Base-by-base conservation (phyloP, 2,113 vertebrate genomes). In the Synchiropus splendidus region DNA sequence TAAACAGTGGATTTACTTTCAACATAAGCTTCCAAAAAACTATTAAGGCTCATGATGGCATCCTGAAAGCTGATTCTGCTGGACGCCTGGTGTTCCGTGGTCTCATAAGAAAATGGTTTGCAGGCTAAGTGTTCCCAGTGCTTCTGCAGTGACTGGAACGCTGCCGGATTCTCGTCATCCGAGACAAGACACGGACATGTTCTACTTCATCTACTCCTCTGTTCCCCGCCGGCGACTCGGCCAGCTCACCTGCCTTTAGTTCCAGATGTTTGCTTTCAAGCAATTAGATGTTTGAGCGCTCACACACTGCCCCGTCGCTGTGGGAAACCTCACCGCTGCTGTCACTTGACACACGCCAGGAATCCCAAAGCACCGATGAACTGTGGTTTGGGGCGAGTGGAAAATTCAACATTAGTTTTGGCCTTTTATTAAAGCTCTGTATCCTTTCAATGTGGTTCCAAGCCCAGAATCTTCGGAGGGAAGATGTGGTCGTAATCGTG, bases 221-320 rank as follows among this genome's bases (percentile, higher is more conserved):
- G 65, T 75, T 70, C 55, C 58, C 62, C 36, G 27, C 61, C 38
- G 41, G 47, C 36, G 12, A 38, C 62, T 46, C 59, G 64, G 77
- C 75, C 73, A 74, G 59, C 61, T 64, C 66, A 69, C 75, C 68
- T 77, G 77, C 74, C 74, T 48, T 63, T 61, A 71, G 64, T 75
- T 67, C 70, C 77, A 77, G 58, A 75, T 70, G 67, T 70, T 77
- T 77, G 65, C 48, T 70, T 78, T 66, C 50, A 57, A 73, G 61
- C 77, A 78, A 82, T 79, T 76, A 74, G 53, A 64, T 66, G 48
- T 74, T 55, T 75, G 65, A 74, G 70, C 54, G 65, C 67, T 64
- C 70, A 61, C 58, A 52, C 45, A 34, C 46, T 42, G 53, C 38
- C 39, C 18, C 39, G 16, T 63, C 64, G 39, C 58, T 36, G 39